phyloP scores from a whole-genome alignment of 2,797 vertebrate genomes.

The Triplophysa bombifrons region DNA sequence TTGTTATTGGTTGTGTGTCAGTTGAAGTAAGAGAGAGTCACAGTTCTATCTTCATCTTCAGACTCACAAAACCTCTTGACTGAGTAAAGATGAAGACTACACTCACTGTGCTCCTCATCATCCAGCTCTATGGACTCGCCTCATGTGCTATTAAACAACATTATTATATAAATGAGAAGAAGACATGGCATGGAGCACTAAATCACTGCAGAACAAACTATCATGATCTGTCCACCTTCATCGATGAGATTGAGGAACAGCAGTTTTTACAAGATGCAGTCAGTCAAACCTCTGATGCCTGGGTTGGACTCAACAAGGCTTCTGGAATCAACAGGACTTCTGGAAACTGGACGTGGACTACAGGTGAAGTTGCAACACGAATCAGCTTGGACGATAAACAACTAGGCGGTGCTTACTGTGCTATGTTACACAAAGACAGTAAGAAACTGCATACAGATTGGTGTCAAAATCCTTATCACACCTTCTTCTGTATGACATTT shows the following conservation, averaged over 20 bases:
- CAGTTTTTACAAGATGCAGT: neutral
- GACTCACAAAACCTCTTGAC: neutral
- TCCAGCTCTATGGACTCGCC: constrained; percentile 20
- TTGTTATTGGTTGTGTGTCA: too few relatives aligned
- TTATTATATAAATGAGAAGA: neutral
- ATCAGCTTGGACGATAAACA: neutral
- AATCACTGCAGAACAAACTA: neutral
- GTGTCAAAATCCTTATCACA: too few relatives aligned
- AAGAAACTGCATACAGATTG: too few relatives aligned
- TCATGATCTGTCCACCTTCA: constrained; percentile 35
- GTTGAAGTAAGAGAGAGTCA: too few relatives aligned
- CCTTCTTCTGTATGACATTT: too few relatives aligned
- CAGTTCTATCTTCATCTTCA: too few relatives aligned
- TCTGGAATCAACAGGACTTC: neutral
- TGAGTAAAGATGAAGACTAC: constrained; percentile 33
- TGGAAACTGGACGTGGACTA: constrained; percentile 20
- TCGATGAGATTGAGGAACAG: neutral
- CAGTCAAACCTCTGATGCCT: neutral
- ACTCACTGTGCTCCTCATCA: constrained; percentile 6
- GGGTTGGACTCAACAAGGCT: constrained; percentile 14
- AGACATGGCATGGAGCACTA: constrained; percentile 8
- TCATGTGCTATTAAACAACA: constrained; percentile 19
- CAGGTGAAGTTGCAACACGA: neutral
- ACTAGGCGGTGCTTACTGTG: too few relatives aligned
- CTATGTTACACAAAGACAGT: too few relatives aligned